Conservation (phyloP, 1,140 invertebrate species). For the Papilio machaon region DNA sequence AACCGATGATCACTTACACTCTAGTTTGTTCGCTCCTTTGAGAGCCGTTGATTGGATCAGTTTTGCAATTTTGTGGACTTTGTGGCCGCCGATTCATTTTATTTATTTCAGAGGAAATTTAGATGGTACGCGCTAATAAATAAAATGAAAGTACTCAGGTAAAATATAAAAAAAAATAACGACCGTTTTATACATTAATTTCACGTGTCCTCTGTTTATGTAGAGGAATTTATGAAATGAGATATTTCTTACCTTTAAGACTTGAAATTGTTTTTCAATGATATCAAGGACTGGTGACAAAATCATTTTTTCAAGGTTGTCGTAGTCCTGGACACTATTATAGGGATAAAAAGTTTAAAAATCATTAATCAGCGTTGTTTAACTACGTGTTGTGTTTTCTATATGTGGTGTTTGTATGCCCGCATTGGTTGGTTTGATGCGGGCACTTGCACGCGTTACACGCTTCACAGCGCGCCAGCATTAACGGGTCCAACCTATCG, state of each 20-base stretch:
- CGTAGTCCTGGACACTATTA: neutral
- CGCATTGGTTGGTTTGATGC: slow-evolving; percentile 46
- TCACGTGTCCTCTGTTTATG: too few species aligned
- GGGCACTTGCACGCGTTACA: slow-evolving; percentile 53
- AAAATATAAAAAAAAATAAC: too few species aligned
- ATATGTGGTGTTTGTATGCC: slow-evolving; percentile 28
- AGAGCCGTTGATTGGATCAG: slow-evolving; percentile 48
- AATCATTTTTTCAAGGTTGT: neutral
- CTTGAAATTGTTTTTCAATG: too few species aligned
- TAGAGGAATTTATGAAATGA: too few species aligned
- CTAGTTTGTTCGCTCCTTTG: slow-evolving; percentile 44
- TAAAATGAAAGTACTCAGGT: neutral
- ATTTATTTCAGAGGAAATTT: slow-evolving; percentile 43
- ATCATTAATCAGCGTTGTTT: neutral
- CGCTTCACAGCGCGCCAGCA: slow-evolving; percentile 49
- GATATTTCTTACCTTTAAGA: too few species aligned
- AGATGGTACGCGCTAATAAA: slow-evolving; percentile 25
- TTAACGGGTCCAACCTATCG: slow-evolving; percentile 44
- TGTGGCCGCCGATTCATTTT: slow-evolving; percentile 45
- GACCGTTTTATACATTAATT: too few species aligned
- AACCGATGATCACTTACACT: slow-evolving; percentile 42
- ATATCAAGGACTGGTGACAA: neutral
- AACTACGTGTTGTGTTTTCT: slow-evolving; percentile 1
- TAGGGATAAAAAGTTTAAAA: neutral
- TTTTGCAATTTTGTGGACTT: slow-evolving; percentile 40